A percentile compares a stretch with the other conserved stretches of the same genome.
Evolutionary conservation across 1,140 invertebrate genomes (phyloP).

Genomic region (Drosophila arawakana): DNA sequence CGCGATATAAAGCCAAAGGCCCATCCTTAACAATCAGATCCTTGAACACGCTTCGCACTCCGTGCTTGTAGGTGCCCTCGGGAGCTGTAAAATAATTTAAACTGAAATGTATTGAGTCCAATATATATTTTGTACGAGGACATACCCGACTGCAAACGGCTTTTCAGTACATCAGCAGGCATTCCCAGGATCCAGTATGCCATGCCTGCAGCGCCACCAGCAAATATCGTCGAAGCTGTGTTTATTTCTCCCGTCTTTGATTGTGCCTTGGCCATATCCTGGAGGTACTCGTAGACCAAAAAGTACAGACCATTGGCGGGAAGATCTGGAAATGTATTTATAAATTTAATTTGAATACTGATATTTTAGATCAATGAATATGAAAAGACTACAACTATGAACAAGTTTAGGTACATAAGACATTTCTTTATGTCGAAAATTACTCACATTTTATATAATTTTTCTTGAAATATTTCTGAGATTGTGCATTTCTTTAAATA

Average conservation of each 20-base stretch:
- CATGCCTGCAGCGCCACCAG: slow-evolving; percentile 98
- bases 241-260: slow-evolving; percentile 81
- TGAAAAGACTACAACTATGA: not conserved
- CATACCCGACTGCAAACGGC: slow-evolving; percentile 96
- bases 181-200: slow-evolving; percentile 98
- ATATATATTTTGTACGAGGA: not conserved
- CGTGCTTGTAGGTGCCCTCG: slow-evolving; percentile 94
- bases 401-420: slow-evolving; percentile 1
- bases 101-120: not conserved
- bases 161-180: slow-evolving; percentile 99
- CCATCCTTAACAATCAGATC: slow-evolving; percentile 93
- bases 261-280: slow-evolving; percentile 86
- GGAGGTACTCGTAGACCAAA: slow-evolving; percentile 97
- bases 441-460: slow-evolving; percentile 41
- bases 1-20: slow-evolving; percentile 91
- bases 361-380: not conserved
- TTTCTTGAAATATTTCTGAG: not conserved
- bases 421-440: not conserved
- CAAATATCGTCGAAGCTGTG: slow-evolving; percentile 92
- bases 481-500: slow-evolving; percentile 5
- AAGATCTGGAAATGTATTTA: slow-evolving; percentile 44
- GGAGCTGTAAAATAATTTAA: slow-evolving; percentile 88
- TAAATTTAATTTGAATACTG: not conserved
- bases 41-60: slow-evolving; percentile 93
- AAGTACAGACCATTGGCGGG: slow-evolving; percentile 97